Conservation (phyloP, 23 tunicate species). For the Halocynthia aurantium region DNA sequence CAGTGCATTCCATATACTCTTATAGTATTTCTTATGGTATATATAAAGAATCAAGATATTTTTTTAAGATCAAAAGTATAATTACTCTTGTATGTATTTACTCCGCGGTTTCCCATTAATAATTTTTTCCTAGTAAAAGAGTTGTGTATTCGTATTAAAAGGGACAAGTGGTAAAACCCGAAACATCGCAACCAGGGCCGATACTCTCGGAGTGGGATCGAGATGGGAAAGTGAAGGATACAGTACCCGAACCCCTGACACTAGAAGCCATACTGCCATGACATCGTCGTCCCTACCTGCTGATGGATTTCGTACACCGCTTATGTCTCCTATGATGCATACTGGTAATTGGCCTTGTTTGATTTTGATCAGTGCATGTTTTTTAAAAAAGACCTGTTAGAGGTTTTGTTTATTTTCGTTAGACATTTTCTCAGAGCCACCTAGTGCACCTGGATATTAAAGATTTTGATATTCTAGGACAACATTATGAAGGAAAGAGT, state of each 20-base stretch:
- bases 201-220: constrained; percentile 86
- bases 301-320: constrained; percentile 37
- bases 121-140: too few species aligned
- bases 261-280: constrained; percentile 54
- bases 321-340: constrained; percentile 14
- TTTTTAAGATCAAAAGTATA: too few species aligned
- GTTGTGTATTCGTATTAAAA: neutral
- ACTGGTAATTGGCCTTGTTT: constrained; percentile 14
- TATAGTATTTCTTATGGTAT: too few species aligned
- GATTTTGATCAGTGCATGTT: neutral
- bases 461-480: constrained; percentile 22
- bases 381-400: neutral
- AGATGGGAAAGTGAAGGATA: constrained; percentile 85
- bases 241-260: constrained; percentile 26
- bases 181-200: constrained; percentile 78
- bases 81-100: too few species aligned
- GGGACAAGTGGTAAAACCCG: constrained; percentile 76
- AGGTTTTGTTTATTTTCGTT: neutral
- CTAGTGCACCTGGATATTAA: too few species aligned
- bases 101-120: too few species aligned
- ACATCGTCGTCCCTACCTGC: constrained; percentile 54
- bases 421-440: neutral
- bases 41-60: too few species aligned
- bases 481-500: constrained; percentile 84
- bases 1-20: too few species aligned